phyloP scores from a whole-genome alignment of 2,113 vertebrate genomes.

The Hymenochirus boettgeri region DNA sequence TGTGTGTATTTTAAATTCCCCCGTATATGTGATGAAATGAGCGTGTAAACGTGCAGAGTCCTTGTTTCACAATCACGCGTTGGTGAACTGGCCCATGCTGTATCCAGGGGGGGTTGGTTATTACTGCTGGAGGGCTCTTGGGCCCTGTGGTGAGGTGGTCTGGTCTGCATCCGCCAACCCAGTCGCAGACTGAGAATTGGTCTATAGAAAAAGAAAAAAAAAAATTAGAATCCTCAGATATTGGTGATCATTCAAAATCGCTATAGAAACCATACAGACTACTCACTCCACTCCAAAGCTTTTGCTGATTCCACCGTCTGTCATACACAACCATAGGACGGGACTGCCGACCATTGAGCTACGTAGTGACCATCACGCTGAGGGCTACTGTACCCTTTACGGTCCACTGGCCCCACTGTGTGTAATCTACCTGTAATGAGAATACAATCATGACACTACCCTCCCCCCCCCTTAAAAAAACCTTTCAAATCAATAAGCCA shows the following conservation, averaged over 20 bases:
- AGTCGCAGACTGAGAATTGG: constrained; percentile 87
- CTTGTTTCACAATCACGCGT: constrained; percentile 91
- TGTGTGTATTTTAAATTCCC: neutral
- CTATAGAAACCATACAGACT: neutral
- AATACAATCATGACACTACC: too few relatives aligned
- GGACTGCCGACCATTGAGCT: constrained; percentile 93
- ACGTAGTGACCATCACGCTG: constrained; percentile 93
- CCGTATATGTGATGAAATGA: constrained; percentile 51
- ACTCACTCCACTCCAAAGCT: constrained; percentile 96
- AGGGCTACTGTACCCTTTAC: constrained; percentile 86
- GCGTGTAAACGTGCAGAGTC: constrained; percentile 67
- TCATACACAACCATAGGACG: constrained; percentile 90
- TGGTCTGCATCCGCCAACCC: constrained; percentile 93
- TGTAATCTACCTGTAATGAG: constrained; percentile 80
- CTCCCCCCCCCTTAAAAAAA: too few relatives aligned
- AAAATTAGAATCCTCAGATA: constrained; percentile 6
- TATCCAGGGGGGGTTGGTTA: constrained; percentile 93
- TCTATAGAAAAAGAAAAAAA: constrained; percentile 50
- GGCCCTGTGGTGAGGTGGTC: constrained; percentile 83
- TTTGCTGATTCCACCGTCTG: constrained; percentile 94
- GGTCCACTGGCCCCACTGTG: constrained; percentile 96
- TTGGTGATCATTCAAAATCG: neutral
- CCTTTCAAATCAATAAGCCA: too few relatives aligned
- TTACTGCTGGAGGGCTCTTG: constrained; percentile 80
- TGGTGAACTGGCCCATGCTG: constrained; percentile 94